A percentile compares a stretch with the other conserved stretches of the same genome.
Evolutionary conservation across 2,888 invertebrate genomes (phyloP).

Genomic region (Amblyjoppa fuscipennis): DNA sequence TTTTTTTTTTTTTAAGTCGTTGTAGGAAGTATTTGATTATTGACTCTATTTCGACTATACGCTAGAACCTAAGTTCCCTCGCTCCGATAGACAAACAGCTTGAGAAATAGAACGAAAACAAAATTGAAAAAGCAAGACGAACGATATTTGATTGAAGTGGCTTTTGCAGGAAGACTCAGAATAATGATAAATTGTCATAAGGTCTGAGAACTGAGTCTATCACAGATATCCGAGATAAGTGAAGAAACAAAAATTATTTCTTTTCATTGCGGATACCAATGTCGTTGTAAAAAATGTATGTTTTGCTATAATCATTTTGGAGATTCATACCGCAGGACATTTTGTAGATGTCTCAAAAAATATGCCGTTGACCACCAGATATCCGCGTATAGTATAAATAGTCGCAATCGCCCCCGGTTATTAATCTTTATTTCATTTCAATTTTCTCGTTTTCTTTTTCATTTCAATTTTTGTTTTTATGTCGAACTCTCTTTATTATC

Average conservation of each 20-base stretch:
- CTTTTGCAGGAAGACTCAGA: conserved; percentile 71
- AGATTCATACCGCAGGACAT: conserved; percentile 53
- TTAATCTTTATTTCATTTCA: conserved; percentile 67
- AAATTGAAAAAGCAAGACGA: conserved; percentile 25
- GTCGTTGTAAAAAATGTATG: conserved; percentile 47
- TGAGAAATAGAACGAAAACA: conserved; percentile 11
- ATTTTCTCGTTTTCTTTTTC: conserved; percentile 13
- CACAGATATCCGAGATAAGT: conserved; percentile 56
- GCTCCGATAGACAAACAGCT: conserved; percentile 41
- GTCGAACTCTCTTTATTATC: conserved; percentile 65
- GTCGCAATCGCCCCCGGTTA: conserved; percentile 75
- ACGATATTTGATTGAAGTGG: conserved; percentile 60
- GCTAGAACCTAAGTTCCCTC: conserved; percentile 73
- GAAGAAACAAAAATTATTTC: conserved; percentile 29
- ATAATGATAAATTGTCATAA: conserved; percentile 66
- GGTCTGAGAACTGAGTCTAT: conserved; percentile 56
- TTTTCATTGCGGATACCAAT: conserved; percentile 48
- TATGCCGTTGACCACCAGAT: conserved; percentile 73
- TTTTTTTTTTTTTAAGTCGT: conserved; percentile 76
- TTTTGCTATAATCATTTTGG: conserved; percentile 44
- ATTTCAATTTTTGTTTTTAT: conserved; percentile 25
- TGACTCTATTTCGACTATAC: conserved; percentile 82
- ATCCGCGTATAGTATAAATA: conserved; percentile 80
- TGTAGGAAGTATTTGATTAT: conserved; percentile 83
- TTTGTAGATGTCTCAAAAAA: conserved; percentile 73